Base-by-base conservation (phyloP, 2,113 vertebrate species). In the Tachysurus fulvidraco region DNA sequence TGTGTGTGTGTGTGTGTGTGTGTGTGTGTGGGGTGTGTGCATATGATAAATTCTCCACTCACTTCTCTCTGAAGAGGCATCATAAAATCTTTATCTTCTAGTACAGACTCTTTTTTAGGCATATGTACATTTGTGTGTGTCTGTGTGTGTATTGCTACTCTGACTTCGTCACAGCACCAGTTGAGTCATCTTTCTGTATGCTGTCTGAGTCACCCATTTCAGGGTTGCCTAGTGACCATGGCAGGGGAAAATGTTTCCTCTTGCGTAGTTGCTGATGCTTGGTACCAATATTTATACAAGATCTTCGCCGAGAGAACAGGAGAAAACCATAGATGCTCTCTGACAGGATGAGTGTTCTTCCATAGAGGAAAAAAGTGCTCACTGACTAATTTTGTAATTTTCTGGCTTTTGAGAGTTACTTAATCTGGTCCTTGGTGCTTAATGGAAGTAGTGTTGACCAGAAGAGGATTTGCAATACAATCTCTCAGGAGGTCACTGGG, bases 221-320 rank as follows among this genome's bases (percentile, higher is more conserved):
- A 86, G 46, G 83, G 95, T 96, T 95, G 95, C 95, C 89, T 93
- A 92, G 95, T 92, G 92, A 96, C 94, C 23, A 83, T 91, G 85
- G 92, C 93, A 90, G 83, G 87, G 90, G 86, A 85, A 91, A 94
- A 94, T 93, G 91, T 94, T 95, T 96, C 94, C 95, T 93, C 93
- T 93, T 95, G 93, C 95, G 94, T 94, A 93, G 91, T 91, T 91
- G 89, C 92, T 92, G 92, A 91, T 91, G 88, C 87, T 67, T 84
- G 88, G 69, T 84, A 89, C 90, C 85, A 89, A 95, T 96, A 95
- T 95, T 95, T 95, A 96, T 95, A 95, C 93, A 95, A 92, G 92
- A 91, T 88, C 88, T 79, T 88, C 85, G 91, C 87, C 90, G 88
- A 93, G 90, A 89, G 93, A 91, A 85, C 91, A 89, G 79, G 85